Conservation (phyloP, 2,113 vertebrate species). For the Ellobius talpinus region DNA sequence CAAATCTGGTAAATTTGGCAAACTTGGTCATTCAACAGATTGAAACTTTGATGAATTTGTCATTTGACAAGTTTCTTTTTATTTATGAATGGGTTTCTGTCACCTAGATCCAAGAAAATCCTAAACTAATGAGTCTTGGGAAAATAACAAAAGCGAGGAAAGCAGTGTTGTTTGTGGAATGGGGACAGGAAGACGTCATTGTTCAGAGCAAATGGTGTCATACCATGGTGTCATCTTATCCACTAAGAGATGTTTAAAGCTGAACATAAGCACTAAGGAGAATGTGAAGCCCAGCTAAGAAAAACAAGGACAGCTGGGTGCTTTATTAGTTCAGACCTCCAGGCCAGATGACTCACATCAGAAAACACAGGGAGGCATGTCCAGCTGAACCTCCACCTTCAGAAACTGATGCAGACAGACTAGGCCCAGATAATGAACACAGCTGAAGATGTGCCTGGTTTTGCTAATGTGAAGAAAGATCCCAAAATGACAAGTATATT, state of each 20-base stretch:
- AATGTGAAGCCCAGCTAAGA: neutral
- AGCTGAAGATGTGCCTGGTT: neutral
- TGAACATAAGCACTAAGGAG: neutral
- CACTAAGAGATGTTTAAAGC: neutral
- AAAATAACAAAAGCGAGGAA: neutral
- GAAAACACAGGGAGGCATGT: neutral
- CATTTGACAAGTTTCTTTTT: constrained; percentile 56
- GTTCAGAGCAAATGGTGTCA: neutral
- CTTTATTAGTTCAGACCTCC: neutral
- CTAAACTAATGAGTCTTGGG: neutral
- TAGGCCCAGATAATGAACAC: neutral
- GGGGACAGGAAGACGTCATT: neutral
- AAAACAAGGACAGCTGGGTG: neutral
- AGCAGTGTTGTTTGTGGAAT: neutral
- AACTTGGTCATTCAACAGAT: constrained; percentile 21
- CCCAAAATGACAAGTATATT: neutral
- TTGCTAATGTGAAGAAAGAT: constrained; percentile 15
- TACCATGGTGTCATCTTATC: neutral
- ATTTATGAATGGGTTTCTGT: constrained; percentile 6
- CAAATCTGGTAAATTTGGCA: constrained; percentile 14
- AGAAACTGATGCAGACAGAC: neutral
- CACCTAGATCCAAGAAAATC: neutral
- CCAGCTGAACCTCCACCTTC: neutral
- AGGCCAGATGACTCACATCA: neutral
- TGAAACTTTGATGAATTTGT: constrained; percentile 14